phyloP scores from a whole-genome alignment of 2,113 vertebrate genomes.

The Cyprinodon variegatus region DNA sequence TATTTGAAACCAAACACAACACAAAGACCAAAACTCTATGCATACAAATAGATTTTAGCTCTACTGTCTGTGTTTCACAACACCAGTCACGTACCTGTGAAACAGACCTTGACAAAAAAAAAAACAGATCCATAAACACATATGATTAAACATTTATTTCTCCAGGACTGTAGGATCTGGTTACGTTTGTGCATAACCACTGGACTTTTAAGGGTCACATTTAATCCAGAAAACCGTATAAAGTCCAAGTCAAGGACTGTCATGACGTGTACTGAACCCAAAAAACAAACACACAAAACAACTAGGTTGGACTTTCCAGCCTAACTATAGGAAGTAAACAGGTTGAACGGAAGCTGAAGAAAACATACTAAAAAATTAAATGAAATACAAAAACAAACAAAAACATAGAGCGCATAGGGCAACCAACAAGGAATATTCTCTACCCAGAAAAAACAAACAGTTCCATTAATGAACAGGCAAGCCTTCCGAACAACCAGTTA shows the following conservation, averaged over 20 bases:
- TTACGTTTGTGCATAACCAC: constrained; percentile 1
- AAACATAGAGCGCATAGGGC: neutral
- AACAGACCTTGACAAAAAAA: constrained; percentile 28
- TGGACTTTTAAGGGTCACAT: neutral
- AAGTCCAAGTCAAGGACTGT: neutral
- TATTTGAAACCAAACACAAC: constrained; percentile 14
- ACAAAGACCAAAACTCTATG: constrained; percentile 2
- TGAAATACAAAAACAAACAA: neutral
- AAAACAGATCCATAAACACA: constrained; percentile 37
- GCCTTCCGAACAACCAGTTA: neutral
- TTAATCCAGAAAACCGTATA: neutral
- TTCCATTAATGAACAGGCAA: neutral
- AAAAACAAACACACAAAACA: neutral
- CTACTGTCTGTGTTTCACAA: neutral
- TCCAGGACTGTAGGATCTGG: neutral
- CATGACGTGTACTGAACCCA: neutral
- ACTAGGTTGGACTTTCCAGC: neutral
- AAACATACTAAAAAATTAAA: neutral
- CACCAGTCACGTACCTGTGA: constrained; percentile 24
- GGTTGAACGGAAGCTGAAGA: neutral
- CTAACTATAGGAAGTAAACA: too few relatives aligned
- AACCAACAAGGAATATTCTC: neutral
- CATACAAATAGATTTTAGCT: constrained; percentile 4
- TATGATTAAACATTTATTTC: constrained; percentile 8
- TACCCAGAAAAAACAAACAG: neutral